These are phyloP conservation scores for Tetranychus urticae DNA, from an alignment of 1,140 invertebrate species.

Conservation along the genomic window DNA sequence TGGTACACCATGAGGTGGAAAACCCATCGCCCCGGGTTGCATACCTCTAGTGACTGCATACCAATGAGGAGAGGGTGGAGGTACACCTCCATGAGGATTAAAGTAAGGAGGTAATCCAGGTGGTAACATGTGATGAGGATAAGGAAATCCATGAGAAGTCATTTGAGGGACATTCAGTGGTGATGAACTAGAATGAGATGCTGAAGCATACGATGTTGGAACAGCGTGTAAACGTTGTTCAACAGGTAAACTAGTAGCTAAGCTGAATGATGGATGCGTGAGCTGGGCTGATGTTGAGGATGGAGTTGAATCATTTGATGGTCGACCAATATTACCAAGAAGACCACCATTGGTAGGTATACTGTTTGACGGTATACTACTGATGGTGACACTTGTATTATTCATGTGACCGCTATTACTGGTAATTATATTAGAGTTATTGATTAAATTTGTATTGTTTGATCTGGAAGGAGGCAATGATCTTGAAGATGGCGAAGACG, in stretches of 20 bases:
- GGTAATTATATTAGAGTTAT: no score
- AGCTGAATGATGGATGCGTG: not conserved
- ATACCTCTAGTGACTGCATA: slow-evolving; percentile 1
- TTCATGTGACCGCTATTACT: no score
- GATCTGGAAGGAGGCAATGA: no score
- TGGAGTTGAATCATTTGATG: no score
- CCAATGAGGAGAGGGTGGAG: slow-evolving; percentile 4
- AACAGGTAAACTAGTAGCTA: not conserved
- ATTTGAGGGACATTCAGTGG: not conserved
- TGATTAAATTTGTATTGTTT: no score
- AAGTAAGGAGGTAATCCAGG: not conserved
- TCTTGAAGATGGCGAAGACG: no score
- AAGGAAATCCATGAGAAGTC: not conserved
- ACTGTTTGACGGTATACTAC: no score
- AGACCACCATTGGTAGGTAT: no score
- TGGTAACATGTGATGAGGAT: not conserved
- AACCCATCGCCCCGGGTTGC: not conserved
- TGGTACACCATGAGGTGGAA: not conserved
- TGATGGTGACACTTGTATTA: no score
- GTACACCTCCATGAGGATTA: not conserved
- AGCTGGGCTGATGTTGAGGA: not conserved
- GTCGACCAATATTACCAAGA: no score
- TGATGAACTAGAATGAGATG: not conserved
- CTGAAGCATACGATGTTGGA: not conserved
- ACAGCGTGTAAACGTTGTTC: not conserved